These are phyloP conservation scores for Sinopyrophorus schimmeli DNA, from an alignment of 2,888 invertebrate genomes.

Conservation along the genomic window DNA sequence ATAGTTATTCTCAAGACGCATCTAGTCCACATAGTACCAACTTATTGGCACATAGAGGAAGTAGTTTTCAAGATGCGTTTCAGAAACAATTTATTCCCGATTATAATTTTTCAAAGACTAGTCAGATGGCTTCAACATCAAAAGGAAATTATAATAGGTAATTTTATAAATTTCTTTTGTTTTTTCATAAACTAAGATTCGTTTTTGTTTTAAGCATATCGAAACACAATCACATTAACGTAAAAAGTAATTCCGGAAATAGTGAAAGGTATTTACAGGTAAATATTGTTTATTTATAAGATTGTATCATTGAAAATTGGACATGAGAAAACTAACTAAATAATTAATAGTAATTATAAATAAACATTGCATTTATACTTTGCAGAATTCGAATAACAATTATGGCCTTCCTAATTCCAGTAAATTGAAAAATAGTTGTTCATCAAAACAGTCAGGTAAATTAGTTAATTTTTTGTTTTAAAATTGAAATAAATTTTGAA, in stretches of 20 bases:
- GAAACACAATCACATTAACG: slow-evolving; percentile 36
- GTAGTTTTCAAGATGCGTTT: slow-evolving; percentile 52
- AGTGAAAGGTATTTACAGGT: slow-evolving; percentile 42
- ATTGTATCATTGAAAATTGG: too few relatives aligned
- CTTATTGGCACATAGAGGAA: slow-evolving; percentile 13
- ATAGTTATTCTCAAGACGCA: slow-evolving; percentile 45
- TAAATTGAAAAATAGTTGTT: slow-evolving; percentile 40
- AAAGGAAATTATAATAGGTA: slow-evolving; percentile 50
- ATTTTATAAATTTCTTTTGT: slow-evolving; percentile 10
- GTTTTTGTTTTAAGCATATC: slow-evolving; percentile 38
- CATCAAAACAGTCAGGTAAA: slow-evolving; percentile 41
- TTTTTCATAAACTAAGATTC: slow-evolving; percentile 18
- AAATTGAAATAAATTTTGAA: slow-evolving; percentile 22
- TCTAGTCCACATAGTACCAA: slow-evolving; percentile 17
- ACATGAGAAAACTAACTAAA: not conserved
- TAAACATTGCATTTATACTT: slow-evolving; percentile 7
- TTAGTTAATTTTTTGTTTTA: slow-evolving; percentile 11
- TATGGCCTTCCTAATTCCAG: slow-evolving; percentile 39
- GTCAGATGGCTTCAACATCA: slow-evolving; percentile 38
- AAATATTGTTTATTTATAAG: slow-evolving; percentile 17
- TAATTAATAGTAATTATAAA: not conserved
- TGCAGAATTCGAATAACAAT: slow-evolving; percentile 44
- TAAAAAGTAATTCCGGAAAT: slow-evolving; percentile 33
- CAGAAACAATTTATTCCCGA: slow-evolving; percentile 51
- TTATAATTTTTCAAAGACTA: slow-evolving; percentile 37